Evolutionary conservation across 2,113 vertebrate species (phyloP).

Genomic region (Polypterus senegalus): DNA sequence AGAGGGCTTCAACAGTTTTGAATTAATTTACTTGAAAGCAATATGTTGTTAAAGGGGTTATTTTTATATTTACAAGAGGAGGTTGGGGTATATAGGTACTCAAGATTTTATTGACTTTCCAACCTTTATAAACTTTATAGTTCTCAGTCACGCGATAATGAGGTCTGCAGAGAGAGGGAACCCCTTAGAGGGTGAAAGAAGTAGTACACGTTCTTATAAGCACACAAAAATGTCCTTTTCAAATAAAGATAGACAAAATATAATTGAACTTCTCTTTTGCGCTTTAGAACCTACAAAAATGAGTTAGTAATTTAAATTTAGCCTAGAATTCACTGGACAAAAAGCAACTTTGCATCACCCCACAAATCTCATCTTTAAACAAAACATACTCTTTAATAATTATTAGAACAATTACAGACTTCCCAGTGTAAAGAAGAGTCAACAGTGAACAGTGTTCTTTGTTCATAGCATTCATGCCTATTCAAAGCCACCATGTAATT

Average conservation of each 20-base stretch:
- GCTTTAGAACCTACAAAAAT: background rate
- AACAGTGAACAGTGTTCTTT: constrained; percentile 31
- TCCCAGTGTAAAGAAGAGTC: constrained; percentile 33
- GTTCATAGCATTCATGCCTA: constrained; percentile 30
- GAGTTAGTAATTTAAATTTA: constrained; percentile 19
- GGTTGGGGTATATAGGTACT: constrained; percentile 13
- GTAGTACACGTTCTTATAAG: background rate
- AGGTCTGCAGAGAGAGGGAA: constrained; percentile 20
- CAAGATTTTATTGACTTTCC: constrained; percentile 11
- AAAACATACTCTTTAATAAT: constrained; percentile 33
- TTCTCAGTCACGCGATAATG: constrained; percentile 19
- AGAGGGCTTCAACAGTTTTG: background rate
- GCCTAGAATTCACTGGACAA: constrained; percentile 23
- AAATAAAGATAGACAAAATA: constrained; percentile 1
- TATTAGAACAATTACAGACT: constrained; percentile 42
- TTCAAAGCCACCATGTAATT: constrained; percentile 39
- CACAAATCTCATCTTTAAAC: constrained; percentile 27
- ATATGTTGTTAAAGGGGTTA: background rate
- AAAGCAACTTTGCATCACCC: constrained; percentile 19
- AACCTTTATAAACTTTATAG: constrained; percentile 18
- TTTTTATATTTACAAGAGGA: constrained; percentile 20
- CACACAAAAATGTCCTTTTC: constrained; percentile 7
- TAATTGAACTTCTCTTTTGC: constrained; percentile 1
- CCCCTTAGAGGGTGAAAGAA: constrained; percentile 8
- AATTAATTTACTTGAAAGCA: constrained; percentile 12